A percentile compares a stretch with the other conserved stretches of the same genome.
Conservation (phyloP, 2,113 vertebrate species). For the Nettapus auritus region DNA sequence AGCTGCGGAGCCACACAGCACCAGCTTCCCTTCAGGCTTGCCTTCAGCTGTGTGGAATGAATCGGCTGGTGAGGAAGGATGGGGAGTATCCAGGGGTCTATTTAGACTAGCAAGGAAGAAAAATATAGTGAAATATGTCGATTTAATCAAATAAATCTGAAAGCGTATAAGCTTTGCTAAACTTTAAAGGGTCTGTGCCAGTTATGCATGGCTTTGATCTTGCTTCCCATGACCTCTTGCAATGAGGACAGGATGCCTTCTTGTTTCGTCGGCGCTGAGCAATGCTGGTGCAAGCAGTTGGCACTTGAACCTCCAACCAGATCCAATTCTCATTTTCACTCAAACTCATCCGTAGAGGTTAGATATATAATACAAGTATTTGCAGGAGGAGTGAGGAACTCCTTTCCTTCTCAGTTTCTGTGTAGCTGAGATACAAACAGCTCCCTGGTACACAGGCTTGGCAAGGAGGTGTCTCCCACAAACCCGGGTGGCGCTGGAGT, state of each 20-base stretch:
- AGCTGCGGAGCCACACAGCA: background rate
- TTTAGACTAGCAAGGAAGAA: background rate
- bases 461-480: fast-evolving
- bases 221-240: background rate
- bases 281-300: background rate
- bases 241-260: background rate
- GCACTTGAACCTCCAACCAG: background rate
- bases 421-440: background rate
- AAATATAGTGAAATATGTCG: background rate
- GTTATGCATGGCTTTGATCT: background rate
- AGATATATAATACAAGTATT: background rate
- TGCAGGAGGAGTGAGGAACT: background rate
- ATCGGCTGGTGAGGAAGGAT: background rate
- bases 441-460: background rate
- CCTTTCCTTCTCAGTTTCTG: background rate
- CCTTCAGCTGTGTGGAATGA: background rate
- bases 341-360: background rate
- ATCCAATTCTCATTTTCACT: background rate
- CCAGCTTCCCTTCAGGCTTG: background rate
- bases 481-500: background rate
- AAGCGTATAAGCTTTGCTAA: background rate
- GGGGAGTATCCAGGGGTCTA: background rate
- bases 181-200: background rate
- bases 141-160: background rate
- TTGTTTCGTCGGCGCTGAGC: background rate